phyloP scores from a whole-genome alignment of 1,140 invertebrate genomes.

The Drosophila nannoptera region DNA sequence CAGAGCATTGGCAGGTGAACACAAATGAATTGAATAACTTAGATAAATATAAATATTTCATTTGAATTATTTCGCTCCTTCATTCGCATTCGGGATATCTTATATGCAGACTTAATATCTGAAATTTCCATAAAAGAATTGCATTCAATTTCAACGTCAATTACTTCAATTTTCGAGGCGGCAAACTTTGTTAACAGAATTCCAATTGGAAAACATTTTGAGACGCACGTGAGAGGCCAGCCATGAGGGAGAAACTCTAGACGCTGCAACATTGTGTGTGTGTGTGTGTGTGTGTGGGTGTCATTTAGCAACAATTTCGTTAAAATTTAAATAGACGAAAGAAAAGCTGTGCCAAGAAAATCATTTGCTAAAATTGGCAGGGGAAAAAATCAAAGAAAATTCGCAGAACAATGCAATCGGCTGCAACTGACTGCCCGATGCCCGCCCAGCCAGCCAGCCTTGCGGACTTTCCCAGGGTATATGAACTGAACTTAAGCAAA shows the following conservation, averaged over 20 bases:
- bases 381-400: background rate
- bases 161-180: slow-evolving; percentile 14
- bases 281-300: slow-evolving; percentile 10
- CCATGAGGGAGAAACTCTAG: slow-evolving; percentile 5
- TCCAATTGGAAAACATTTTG: slow-evolving; percentile 33
- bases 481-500: background rate
- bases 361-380: slow-evolving; percentile 50
- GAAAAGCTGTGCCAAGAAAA: slow-evolving; percentile 47
- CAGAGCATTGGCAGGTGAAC: slow-evolving; percentile 2
- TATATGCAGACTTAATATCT: background rate
- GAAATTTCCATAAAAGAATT: slow-evolving; percentile 5
- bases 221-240: slow-evolving; percentile 27
- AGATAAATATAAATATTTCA: background rate
- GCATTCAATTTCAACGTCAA: slow-evolving; percentile 28
- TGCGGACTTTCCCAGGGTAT: too few relatives aligned
- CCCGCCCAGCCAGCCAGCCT: background rate
- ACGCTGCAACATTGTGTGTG: background rate
- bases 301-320: slow-evolving; percentile 46
- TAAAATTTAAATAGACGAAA: slow-evolving; percentile 51
- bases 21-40: background rate
- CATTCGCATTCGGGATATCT: background rate
- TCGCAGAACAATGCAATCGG: background rate
- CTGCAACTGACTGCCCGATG: background rate
- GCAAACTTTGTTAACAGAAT: slow-evolving; percentile 31
- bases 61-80: background rate